Conservation (phyloP, 2,113 vertebrate genomes). For the Ceratotherium simum region DNA sequence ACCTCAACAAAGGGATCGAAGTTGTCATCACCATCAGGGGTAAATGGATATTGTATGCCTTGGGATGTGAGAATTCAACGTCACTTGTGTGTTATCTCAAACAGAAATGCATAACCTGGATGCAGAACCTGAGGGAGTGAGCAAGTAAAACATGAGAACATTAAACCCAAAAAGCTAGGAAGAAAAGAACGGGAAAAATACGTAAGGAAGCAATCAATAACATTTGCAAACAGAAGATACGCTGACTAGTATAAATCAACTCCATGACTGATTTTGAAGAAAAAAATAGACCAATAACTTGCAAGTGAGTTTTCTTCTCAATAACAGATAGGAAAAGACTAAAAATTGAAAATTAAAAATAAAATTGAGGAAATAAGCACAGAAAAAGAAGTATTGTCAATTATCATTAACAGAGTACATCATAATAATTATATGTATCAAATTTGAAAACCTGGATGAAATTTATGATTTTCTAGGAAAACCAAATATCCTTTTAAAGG, state of each 20-base stretch:
- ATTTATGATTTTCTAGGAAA: slow-evolving; percentile 5
- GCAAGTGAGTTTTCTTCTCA: background rate
- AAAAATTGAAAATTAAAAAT: background rate
- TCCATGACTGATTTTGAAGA: background rate
- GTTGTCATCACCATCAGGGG: background rate
- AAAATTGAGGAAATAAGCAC: background rate
- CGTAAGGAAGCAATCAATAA: background rate
- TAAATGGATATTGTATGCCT: background rate
- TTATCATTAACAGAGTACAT: background rate
- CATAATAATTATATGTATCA: background rate
- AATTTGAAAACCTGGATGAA: background rate
- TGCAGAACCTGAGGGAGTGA: background rate
- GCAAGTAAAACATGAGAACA: background rate
- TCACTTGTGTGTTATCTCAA: background rate
- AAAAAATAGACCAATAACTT: background rate
- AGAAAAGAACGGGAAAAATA: background rate
- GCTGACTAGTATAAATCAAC: background rate
- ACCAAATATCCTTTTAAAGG: background rate
- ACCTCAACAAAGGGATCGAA: background rate
- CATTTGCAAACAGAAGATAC: background rate
- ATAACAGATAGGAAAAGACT: background rate
- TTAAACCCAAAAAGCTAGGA: background rate
- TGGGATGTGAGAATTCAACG: background rate
- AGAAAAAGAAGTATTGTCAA: background rate
- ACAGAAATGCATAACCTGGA: background rate